Evolutionary conservation across 2,113 vertebrate genomes (phyloP).

Genomic region (Montifringilla adamsi): DNA sequence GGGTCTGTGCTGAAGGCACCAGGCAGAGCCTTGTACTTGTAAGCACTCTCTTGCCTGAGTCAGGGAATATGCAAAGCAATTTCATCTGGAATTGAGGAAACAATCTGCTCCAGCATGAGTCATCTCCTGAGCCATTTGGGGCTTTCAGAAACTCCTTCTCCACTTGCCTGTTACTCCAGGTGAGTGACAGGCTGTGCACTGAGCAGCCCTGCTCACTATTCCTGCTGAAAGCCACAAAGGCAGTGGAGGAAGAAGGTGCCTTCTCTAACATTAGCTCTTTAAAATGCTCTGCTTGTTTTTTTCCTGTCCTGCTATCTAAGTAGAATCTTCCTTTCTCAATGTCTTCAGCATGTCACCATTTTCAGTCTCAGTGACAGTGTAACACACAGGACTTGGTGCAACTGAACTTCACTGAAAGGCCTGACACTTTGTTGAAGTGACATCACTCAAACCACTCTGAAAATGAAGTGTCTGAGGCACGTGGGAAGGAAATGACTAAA

Average conservation of each 20-base stretch:
- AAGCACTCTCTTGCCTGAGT: background rate
- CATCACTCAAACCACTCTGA: background rate
- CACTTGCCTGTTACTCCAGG: background rate
- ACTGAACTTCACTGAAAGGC: background rate
- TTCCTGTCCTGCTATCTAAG: background rate
- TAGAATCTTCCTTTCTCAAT: background rate
- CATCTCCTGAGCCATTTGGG: constrained; percentile 47
- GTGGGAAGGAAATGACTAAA: constrained; percentile 29
- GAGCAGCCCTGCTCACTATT: background rate
- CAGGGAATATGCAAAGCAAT: constrained; percentile 43
- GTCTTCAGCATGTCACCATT: background rate
- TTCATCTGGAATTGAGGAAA: constrained; percentile 54
- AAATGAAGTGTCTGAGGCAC: background rate
- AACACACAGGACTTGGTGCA: background rate
- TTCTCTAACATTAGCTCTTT: background rate
- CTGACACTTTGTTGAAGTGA: background rate
- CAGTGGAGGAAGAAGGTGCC: background rate
- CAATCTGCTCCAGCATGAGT: constrained; percentile 38
- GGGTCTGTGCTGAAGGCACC: background rate
- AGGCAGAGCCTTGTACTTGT: background rate
- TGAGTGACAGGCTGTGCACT: background rate
- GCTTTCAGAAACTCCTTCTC: background rate
- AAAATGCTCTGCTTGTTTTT: background rate
- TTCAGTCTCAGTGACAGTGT: background rate
- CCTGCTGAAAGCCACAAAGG: background rate